A percentile compares a stretch with the other conserved stretches of the same genome.
These are phyloP conservation scores for Watsonalla cultraria DNA, from an alignment of 2,888 invertebrate genomes.

Conservation along the genomic window DNA sequence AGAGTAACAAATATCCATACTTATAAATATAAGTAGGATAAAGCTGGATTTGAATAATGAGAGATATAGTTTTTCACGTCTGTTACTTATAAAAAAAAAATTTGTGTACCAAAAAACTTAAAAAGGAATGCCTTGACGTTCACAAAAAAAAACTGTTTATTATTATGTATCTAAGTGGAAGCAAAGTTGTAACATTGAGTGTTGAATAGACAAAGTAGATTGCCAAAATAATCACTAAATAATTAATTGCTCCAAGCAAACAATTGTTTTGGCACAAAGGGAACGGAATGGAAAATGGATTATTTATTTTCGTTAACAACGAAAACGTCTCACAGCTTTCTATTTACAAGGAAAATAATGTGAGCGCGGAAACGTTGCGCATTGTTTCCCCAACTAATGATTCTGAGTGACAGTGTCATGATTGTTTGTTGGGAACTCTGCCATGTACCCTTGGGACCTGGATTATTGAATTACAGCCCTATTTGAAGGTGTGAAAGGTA, in stretches of 20 bases:
- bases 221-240: neutral
- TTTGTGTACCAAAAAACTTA: too few relatives aligned
- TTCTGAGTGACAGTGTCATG: neutral
- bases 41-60: too few relatives aligned
- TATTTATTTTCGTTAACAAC: neutral
- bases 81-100: too few relatives aligned
- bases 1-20: too few relatives aligned
- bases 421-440: neutral
- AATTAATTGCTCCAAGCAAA: neutral
- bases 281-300: conserved; percentile 5
- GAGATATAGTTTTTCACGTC: too few relatives aligned
- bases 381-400: conserved; percentile 1
- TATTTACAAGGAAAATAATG: conserved; percentile 1
- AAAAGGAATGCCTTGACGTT: too few relatives aligned
- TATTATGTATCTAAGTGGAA: too few relatives aligned
- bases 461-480: too few relatives aligned
- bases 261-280: conserved; percentile 1
- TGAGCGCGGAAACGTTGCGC: neutral
- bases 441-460: neutral
- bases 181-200: neutral
- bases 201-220: conserved; percentile 1
- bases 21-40: too few relatives aligned
- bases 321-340: neutral
- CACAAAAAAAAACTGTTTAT: too few relatives aligned
- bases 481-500: too few relatives aligned